These are phyloP conservation scores for Hydrocynus forskahlii DNA, from an alignment of 2,797 vertebrate species.

Conservation along the genomic window DNA sequence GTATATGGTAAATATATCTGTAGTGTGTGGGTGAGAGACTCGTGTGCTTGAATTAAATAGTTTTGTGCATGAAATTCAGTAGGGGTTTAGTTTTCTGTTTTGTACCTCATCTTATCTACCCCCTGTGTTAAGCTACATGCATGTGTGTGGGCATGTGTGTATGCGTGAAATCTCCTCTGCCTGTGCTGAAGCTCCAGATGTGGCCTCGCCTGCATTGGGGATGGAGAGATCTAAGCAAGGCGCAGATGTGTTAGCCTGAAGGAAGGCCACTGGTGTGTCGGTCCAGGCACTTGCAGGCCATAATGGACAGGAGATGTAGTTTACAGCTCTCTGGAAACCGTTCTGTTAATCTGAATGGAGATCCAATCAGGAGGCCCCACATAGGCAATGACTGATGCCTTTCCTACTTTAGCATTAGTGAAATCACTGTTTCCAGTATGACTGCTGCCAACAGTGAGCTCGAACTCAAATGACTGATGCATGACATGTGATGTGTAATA, in stretches of 20 bases:
- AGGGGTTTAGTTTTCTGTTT: background rate
- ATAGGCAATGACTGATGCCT: constrained; percentile 42
- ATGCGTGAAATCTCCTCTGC: constrained; percentile 25
- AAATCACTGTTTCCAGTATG: constrained; percentile 35
- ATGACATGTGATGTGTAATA: constrained; percentile 37
- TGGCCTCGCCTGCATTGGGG: background rate
- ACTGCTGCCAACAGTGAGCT: constrained; percentile 26
- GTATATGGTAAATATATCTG: too few relatives aligned
- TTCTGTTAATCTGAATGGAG: constrained; percentile 42
- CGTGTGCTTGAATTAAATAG: background rate
- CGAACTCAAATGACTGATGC: constrained; percentile 44
- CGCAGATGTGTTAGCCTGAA: constrained; percentile 9
- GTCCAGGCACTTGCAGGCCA: constrained; percentile 24
- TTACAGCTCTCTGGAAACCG: constrained; percentile 40
- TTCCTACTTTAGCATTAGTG: constrained; percentile 35
- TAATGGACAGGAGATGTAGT: constrained; percentile 20
- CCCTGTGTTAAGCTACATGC: background rate
- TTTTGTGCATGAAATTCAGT: background rate
- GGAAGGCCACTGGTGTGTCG: background rate
- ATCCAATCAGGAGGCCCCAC: constrained; percentile 37
- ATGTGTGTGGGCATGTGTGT: constrained; percentile 26
- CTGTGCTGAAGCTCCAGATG: constrained; percentile 25
- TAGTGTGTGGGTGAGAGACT: too few relatives aligned
- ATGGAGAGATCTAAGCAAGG: constrained; percentile 34
- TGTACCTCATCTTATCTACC: background rate